phyloP scores from a whole-genome alignment of 1,140 invertebrate species.

The Lysiphlebus fabarum region DNA sequence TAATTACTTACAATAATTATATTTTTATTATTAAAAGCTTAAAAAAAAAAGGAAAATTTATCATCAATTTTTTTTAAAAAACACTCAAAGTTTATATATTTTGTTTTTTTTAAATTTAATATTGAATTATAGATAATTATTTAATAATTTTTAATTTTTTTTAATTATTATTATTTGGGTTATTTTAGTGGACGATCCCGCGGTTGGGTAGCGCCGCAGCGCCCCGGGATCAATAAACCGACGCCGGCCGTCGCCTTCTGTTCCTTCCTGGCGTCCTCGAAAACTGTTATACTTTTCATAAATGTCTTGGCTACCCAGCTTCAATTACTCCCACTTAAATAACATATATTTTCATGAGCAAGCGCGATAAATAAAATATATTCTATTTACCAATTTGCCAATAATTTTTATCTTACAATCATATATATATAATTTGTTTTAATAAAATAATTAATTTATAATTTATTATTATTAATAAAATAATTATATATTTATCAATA shows the following conservation, averaged over 20 bases:
- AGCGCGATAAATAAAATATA: too few relatives aligned
- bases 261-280: conserved; percentile 40
- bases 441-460: too few relatives aligned
- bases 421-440: too few relatives aligned
- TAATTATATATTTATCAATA: neutral
- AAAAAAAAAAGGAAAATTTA: too few relatives aligned
- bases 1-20: too few relatives aligned
- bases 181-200: conserved; percentile 41
- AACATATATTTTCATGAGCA: conserved; percentile 11
- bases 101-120: neutral
- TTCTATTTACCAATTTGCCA: too few relatives aligned
- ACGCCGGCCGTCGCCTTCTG: conserved; percentile 51
- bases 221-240: conserved; percentile 55
- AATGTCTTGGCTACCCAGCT: conserved; percentile 27
- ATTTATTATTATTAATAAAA: too few relatives aligned
- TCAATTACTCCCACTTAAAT: conserved; percentile 8
- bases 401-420: too few relatives aligned
- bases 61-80: too few relatives aligned
- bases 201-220: conserved; percentile 54
- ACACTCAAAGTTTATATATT: too few relatives aligned
- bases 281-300: conserved; percentile 22
- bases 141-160: conserved; percentile 8
- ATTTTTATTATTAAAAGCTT: too few relatives aligned
- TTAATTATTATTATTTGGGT: too few relatives aligned
- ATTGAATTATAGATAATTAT: neutral